Evolutionary conservation across 2,888 invertebrate genomes (phyloP).

Genomic region (Drosophila borborema): DNA sequence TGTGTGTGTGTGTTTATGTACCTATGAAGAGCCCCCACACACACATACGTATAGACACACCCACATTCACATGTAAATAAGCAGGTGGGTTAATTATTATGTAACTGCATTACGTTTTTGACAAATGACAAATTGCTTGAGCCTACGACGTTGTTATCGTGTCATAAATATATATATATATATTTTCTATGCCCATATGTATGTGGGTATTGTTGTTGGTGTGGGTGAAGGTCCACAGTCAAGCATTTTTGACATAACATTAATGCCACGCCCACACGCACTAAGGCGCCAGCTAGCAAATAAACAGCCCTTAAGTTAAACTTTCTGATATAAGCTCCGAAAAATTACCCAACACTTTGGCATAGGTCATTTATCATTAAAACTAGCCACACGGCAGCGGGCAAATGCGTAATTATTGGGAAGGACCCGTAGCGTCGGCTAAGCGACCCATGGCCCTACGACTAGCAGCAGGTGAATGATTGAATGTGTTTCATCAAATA

Average conservation of each 20-base stretch:
- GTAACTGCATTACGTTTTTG: constrained; percentile 75
- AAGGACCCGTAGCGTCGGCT: background rate
- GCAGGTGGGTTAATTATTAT: constrained; percentile 72
- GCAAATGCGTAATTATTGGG: constrained; percentile 76
- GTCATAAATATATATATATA: constrained; percentile 38
- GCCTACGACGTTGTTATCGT: constrained; percentile 21
- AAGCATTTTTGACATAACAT: constrained; percentile 76
- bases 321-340: constrained; percentile 70
- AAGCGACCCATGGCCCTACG: background rate
- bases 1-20: background rate
- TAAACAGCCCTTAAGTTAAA: constrained; percentile 67
- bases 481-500: constrained; percentile 81
- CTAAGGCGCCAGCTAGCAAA: constrained; percentile 40
- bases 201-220: background rate
- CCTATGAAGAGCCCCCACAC: constrained; percentile 6
- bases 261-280: constrained; percentile 65
- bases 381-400: constrained; percentile 66
- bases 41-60: background rate
- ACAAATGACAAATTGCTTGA: constrained; percentile 78
- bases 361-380: constrained; percentile 77
- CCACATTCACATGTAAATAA: constrained; percentile 21
- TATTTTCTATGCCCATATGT: constrained; percentile 8
- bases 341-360: constrained; percentile 77
- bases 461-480: constrained; percentile 54
- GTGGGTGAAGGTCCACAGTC: background rate